phyloP scores from a whole-genome alignment of 2,797 vertebrate genomes.

The Myripristis jacobus region DNA sequence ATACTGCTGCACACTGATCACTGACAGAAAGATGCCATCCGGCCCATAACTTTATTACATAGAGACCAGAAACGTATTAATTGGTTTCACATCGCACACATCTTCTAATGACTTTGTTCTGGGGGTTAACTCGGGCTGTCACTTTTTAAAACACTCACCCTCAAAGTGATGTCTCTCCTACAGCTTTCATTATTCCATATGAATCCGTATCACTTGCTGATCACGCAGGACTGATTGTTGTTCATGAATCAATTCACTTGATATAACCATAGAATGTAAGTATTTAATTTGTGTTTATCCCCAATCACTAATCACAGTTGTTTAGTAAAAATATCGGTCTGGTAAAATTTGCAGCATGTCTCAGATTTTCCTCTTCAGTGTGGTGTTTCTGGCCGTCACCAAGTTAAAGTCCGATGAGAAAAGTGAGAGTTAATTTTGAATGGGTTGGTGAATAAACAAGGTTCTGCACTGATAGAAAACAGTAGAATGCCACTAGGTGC shows the following conservation, averaged over 20 bases:
- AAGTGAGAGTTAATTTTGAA: conserved; percentile 6
- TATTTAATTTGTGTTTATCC: too few relatives aligned
- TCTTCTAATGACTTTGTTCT: background rate
- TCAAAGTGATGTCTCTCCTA: background rate
- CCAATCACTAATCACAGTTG: too few relatives aligned
- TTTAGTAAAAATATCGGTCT: background rate
- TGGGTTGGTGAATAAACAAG: background rate
- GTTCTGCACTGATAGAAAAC: background rate
- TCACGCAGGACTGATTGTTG: conserved; percentile 17
- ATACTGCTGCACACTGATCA: background rate
- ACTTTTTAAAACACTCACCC: background rate
- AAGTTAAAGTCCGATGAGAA: background rate
- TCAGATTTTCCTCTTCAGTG: conserved; percentile 1
- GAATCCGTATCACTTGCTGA: background rate
- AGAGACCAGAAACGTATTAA: too few relatives aligned
- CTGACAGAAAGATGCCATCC: background rate
- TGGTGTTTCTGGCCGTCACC: background rate
- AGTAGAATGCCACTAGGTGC: background rate
- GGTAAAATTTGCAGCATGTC: background rate
- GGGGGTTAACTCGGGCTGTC: background rate
- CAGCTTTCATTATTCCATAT: background rate
- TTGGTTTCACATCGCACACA: background rate
- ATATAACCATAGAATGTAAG: background rate
- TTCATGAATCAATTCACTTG: conserved; percentile 12
- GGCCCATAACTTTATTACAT: background rate